A percentile compares a stretch with the other conserved stretches of the same genome.
Evolutionary conservation across 2,113 vertebrate genomes (phyloP).

Genomic region (Chionis minor): DNA sequence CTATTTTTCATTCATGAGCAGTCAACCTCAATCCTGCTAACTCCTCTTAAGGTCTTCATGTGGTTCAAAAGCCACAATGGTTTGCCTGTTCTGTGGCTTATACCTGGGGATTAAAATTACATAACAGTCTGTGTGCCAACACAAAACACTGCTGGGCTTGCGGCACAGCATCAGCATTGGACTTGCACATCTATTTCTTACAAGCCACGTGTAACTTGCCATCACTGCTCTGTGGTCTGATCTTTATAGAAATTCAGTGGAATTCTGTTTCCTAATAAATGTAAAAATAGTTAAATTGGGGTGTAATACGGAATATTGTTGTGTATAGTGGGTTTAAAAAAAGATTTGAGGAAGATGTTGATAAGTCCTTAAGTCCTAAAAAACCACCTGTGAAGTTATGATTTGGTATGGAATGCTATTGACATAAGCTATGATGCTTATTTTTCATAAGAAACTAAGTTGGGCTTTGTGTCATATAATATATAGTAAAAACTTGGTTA

Average conservation of each 20-base stretch:
- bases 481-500: neutral
- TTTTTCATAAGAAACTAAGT: neutral
- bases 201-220: neutral
- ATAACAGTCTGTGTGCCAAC: neutral
- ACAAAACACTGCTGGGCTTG: neutral
- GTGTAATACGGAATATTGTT: neutral
- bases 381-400: neutral
- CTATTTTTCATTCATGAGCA: neutral
- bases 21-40: neutral
- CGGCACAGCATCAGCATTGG: neutral
- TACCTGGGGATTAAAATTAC: neutral
- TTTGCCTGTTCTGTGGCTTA: neutral
- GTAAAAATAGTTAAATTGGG: neutral
- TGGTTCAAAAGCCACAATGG: neutral
- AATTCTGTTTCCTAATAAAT: neutral
- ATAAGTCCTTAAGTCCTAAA: too few species aligned
- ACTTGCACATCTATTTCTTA: neutral
- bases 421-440: neutral
- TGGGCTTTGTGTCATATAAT: neutral
- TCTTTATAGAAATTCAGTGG: neutral
- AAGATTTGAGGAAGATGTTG: neutral
- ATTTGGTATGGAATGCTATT: neutral
- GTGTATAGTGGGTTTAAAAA: neutral
- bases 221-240: neutral
- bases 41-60: neutral